Conservation (phyloP, 2,797 vertebrate genomes). For the Phrynocephalus vlangalii region DNA sequence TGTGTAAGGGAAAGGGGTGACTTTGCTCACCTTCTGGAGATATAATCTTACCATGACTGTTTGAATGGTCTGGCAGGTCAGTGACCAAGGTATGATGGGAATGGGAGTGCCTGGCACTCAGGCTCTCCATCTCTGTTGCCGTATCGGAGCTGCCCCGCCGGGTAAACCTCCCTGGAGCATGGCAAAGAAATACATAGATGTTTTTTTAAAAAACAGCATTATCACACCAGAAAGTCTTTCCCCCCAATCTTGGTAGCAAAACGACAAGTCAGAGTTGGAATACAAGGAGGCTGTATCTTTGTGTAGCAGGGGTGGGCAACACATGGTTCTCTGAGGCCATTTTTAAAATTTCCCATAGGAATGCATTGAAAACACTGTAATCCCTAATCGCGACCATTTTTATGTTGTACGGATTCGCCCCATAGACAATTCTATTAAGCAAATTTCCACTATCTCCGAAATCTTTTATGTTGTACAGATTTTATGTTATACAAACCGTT, state of each 20-base stretch:
- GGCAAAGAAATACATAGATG: neutral
- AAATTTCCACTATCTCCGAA: too few species aligned
- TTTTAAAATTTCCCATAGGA: too few species aligned
- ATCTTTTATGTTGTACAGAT: too few species aligned
- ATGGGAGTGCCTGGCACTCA: conserved; percentile 92
- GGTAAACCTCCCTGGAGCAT: conserved; percentile 88
- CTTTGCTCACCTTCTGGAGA: conserved; percentile 86
- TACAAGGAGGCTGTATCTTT: neutral
- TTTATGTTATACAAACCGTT: too few species aligned
- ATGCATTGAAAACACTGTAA: too few species aligned
- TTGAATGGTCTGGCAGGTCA: conserved; percentile 92
- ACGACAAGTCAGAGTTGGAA: accelerated
- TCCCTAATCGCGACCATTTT: too few species aligned
- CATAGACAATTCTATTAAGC: too few species aligned
- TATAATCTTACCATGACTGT: conserved; percentile 95
- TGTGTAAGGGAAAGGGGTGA: too few species aligned
- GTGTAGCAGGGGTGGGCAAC: too few species aligned
- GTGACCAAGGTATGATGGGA: conserved; percentile 94
- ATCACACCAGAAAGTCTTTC: neutral
- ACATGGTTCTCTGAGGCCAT: too few species aligned
- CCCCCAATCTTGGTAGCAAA: neutral
- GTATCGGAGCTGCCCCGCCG: conserved; percentile 94
- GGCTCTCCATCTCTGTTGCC: conserved; percentile 91
- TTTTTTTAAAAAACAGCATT: neutral
- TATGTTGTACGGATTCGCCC: too few species aligned